Evolutionary conservation across 2,113 vertebrate genomes (phyloP), one percentile per base, ranked within the genome.

Genomic region (Crocuta crocuta): DNA sequence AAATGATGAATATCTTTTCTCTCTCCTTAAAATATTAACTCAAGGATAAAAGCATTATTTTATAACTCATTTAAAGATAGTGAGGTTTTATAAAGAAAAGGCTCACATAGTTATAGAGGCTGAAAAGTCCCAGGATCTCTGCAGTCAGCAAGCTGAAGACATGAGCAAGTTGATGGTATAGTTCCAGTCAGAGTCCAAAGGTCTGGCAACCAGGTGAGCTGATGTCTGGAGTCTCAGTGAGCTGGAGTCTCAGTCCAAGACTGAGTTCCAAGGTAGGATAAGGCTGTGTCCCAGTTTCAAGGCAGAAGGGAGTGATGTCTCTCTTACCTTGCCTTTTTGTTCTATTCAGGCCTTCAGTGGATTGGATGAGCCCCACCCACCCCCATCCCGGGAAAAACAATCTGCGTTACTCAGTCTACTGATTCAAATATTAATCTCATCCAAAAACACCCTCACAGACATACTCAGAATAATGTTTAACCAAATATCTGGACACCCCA

Each of bases 21-120:
- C 53, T 4, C n/a, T 58, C 23, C 81, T 86, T 74, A 93, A 93
- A 86, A 90, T 68, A 48, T 74, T 94, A 80, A 61, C 45, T 94
- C 43, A 70, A 70, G 13, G 33, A 88, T 78, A 48, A 82, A 8
- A 90, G 43, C 4, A 23, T 39, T 70, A 92, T 91, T 83, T 80
- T n/a, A 35, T 53, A 58, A 73, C 15, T 71, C 50, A 74, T 84
- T 31, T 48, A 78, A 6, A 31, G 45, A 78, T 7, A 78, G 15
- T 15, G 2, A 76, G 43, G 28, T 45, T 45, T 43, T 45, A 2
- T 45, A 76, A 48, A 43, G 43, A 78, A 31, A 31, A 48, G 74
- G 26, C 26, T 78, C 74, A 48, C 45, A 78, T 10, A 7, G 7
- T 48, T 78, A 45, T 16, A 78, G 74, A 78, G 45, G 15, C 43